These are phyloP conservation scores for Gymnogyps californianus DNA, from an alignment of 2,113 vertebrate genomes.

Conservation along the genomic window DNA sequence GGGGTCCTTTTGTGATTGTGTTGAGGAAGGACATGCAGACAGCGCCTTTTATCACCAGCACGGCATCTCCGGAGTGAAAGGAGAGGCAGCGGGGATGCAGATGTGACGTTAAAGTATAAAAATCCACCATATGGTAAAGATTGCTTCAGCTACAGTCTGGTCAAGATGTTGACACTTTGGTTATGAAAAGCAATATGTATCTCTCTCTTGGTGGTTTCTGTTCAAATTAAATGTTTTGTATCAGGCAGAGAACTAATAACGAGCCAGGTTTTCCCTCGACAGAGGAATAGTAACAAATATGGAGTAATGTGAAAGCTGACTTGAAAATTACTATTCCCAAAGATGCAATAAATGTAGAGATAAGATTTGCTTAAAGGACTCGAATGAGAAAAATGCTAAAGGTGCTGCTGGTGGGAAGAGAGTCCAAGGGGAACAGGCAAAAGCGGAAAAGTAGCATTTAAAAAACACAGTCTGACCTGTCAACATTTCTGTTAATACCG, in stretches of 20 bases:
- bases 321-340: constrained; percentile 77
- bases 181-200: constrained; percentile 75
- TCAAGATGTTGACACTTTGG: constrained; percentile 72
- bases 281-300: constrained; percentile 73
- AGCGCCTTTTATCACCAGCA: constrained; percentile 46
- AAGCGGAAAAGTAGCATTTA: constrained; percentile 39
- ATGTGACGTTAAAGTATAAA: constrained; percentile 60
- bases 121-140: constrained; percentile 72
- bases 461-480: constrained; percentile 48
- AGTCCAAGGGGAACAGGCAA: background rate
- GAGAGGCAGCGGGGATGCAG: constrained; percentile 58
- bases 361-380: constrained; percentile 70
- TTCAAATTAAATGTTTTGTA: constrained; percentile 78
- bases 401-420: constrained; percentile 62
- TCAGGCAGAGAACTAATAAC: constrained; percentile 77
- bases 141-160: constrained; percentile 58
- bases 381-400: constrained; percentile 69
- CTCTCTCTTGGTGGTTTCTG: constrained; percentile 72
- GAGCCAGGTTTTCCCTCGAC: constrained; percentile 65
- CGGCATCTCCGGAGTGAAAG: constrained; percentile 45
- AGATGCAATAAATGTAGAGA: constrained; percentile 70
- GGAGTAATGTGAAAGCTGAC: constrained; percentile 73
- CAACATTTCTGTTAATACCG: constrained; percentile 63
- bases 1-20: constrained; percentile 60
- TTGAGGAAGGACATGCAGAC: constrained; percentile 56